Base-by-base conservation (phyloP, 2,797 vertebrate species). In the Alcedo atthis region DNA sequence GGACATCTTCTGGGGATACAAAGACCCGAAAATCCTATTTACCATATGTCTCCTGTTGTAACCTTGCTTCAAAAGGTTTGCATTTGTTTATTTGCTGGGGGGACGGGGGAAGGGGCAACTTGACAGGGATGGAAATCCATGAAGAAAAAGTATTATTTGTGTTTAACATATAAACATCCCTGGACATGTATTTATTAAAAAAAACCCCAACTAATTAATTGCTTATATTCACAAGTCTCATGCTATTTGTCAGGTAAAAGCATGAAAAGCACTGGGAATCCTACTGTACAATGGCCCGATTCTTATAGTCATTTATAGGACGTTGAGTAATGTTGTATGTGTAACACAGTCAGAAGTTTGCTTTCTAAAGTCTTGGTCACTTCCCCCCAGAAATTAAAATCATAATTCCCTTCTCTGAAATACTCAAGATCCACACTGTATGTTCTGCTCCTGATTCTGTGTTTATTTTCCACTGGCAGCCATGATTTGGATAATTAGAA, bases 21-120 rank as follows among this genome's bases (percentile, higher is more conserved):
- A 74, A 74, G 63, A 57, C 75, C 45, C 57, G 18, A 86, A 93
- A 88, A 58, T 77, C 55, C 81, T 93, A 85, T 96, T 91, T 81
- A 57, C 75, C 75, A 75, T 82, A 85, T 89, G 85, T 67, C 42
- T 76, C 24, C 28, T 51, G 24, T 54, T 82, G 71, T 61, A 90
- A 92, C 61, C 49, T 84, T 67, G 32, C 49, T 89, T 86, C 54
- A 87, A 33, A 70, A 81, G 28, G 57, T 88, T 82, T 71, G 14
- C 62, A 10, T 73, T 69, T 93, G 58, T 89, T 93, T 93, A 93
- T 87, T 80, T 85, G 14, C 16, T 20, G 24, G 10, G 9, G 7
- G 10, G 12, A 20, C 18, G 16, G 42, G 21, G 28, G 14, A 58
- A 28, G 9, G 88, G 20, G 10, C 77, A 85, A 81, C 26, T 48